A percentile compares a stretch with the other conserved stretches of the same genome.
phyloP scores from a whole-genome alignment of 2,888 invertebrate genomes.

The Leptopilina drosophilae region DNA sequence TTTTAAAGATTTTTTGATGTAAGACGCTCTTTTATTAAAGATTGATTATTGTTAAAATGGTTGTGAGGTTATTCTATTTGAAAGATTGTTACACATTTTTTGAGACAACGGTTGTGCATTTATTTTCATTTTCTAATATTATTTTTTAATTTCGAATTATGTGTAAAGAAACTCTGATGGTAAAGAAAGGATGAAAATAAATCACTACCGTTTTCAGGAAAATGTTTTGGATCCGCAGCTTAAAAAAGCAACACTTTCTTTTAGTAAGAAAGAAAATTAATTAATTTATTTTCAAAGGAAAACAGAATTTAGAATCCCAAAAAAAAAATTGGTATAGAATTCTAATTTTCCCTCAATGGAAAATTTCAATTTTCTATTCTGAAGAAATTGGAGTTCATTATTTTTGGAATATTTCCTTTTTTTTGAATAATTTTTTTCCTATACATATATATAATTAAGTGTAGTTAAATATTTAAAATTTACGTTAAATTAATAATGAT shows the following conservation, averaged over 20 bases:
- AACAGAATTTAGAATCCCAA: background rate
- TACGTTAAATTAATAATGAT: too few species aligned
- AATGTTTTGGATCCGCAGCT: conserved; percentile 38
- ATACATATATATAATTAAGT: too few species aligned
- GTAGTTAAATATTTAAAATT: too few species aligned
- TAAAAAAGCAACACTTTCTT: conserved; percentile 17
- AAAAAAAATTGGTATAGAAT: too few species aligned
- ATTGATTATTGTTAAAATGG: conserved; percentile 75
- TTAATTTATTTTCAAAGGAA: conserved; percentile 29
- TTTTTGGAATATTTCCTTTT: too few species aligned
- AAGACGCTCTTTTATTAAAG: conserved; percentile 72
- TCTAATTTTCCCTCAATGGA: too few species aligned
- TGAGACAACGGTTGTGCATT: background rate
- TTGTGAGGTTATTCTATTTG: conserved; percentile 74
- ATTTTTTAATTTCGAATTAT: conserved; percentile 5
- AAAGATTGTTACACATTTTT: conserved; percentile 64
- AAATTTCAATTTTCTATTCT: too few species aligned
- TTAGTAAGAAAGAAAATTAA: conserved; percentile 23
- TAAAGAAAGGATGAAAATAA: conserved; percentile 15
- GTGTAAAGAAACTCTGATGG: conserved; percentile 7
- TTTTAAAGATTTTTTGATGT: conserved; percentile 68
- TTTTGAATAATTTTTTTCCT: too few species aligned
- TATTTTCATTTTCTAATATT: background rate
- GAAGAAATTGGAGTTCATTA: too few species aligned
- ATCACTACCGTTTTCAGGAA: conserved; percentile 50